A percentile compares a stretch with the other conserved stretches of the same genome.
phyloP scores from a whole-genome alignment of 2,113 vertebrate species.

The Dromaius novaehollandiae region DNA sequence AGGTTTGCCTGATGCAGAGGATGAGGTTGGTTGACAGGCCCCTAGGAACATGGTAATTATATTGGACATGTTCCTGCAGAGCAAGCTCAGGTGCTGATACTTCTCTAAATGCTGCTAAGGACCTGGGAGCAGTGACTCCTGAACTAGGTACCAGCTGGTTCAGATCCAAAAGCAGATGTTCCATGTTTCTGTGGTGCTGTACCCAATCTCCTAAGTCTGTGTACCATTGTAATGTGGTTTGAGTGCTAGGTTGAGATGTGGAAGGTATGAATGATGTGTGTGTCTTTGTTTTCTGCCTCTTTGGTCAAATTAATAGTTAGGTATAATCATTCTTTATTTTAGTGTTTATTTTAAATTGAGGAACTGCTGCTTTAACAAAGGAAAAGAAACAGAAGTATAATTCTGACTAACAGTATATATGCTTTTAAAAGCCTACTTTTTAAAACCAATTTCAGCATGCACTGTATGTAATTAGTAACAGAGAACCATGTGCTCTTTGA shows the following conservation, averaged over 20 bases:
- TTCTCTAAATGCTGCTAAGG: not conserved
- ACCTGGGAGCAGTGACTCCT: not conserved
- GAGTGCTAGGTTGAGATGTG: not conserved
- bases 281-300: not conserved
- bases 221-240: not conserved
- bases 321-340: not conserved
- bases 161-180: accelerated
- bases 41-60: not conserved
- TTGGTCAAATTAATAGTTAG: not conserved
- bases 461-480: not conserved
- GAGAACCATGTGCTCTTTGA: not conserved
- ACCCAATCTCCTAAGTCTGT: not conserved
- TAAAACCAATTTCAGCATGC: accelerated
- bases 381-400: not conserved
- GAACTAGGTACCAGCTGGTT: not conserved
- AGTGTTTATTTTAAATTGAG: not conserved
- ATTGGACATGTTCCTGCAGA: not conserved
- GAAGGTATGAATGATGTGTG: not conserved
- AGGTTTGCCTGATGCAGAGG: not conserved
- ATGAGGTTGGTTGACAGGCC: not conserved
- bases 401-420: not conserved
- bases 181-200: not conserved
- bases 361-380: not conserved
- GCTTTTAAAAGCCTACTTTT: not conserved
- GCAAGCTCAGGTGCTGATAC: not conserved